Conservation (phyloP, 2,888 invertebrate species). For the Lasioglossum calceatum region DNA sequence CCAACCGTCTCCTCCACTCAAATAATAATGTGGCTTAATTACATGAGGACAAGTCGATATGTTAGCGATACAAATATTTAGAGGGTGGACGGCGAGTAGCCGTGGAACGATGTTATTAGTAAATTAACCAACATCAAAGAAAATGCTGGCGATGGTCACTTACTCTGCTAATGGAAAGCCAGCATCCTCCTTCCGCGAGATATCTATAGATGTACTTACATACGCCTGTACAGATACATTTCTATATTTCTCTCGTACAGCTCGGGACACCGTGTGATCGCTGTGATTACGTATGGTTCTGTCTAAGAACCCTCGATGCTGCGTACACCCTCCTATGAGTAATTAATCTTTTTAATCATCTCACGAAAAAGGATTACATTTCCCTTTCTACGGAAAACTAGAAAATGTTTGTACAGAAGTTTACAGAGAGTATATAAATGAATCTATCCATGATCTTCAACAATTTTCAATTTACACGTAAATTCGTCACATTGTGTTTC, state of each 20-base stretch:
- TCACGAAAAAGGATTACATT: background rate
- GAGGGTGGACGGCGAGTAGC: conserved; percentile 74
- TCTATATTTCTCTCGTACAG: conserved; percentile 46
- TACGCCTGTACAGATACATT: conserved; percentile 54
- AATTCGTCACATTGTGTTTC: no score
- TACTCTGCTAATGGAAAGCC: conserved; percentile 81
- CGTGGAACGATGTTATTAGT: conserved; percentile 82
- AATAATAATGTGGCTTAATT: conserved; percentile 76
- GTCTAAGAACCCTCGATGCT: background rate
- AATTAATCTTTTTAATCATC: background rate
- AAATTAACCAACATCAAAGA: conserved; percentile 85
- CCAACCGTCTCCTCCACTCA: conserved; percentile 46
- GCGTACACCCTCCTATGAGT: background rate
- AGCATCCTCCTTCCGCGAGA: conserved; percentile 66
- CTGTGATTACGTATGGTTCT: conserved; percentile 12
- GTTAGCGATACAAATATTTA: conserved; percentile 84
- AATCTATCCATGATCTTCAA: background rate
- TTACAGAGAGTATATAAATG: background rate
- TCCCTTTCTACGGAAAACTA: background rate
- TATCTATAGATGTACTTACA: conserved; percentile 58
- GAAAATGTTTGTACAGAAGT: no score
- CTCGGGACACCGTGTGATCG: conserved; percentile 21
- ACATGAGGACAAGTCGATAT: conserved; percentile 76
- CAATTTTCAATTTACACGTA: no score
- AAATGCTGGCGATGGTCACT: conserved; percentile 82